Conservation (phyloP, 2,888 invertebrate species). For the Tenthredo mesomela region DNA sequence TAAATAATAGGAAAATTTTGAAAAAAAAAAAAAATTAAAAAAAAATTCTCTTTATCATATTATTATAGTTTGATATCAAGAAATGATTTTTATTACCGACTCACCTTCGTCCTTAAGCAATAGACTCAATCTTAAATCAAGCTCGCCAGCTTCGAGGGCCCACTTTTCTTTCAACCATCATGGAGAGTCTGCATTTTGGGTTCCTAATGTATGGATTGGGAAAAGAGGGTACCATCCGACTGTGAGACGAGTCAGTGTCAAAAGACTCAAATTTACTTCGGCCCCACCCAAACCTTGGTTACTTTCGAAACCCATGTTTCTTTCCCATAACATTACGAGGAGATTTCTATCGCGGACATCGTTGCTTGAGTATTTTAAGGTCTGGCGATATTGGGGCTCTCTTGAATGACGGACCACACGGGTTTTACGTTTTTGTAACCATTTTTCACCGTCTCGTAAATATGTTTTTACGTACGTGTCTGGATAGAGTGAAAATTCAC, state of each 20-base stretch:
- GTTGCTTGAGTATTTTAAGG: constrained; percentile 87
- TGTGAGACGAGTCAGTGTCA: constrained; percentile 89
- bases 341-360: constrained; percentile 90
- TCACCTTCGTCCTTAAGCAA: constrained; percentile 74
- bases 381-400: constrained; percentile 93
- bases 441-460: constrained; percentile 91
- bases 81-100: constrained; percentile 74
- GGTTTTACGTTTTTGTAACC: constrained; percentile 95
- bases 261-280: constrained; percentile 90
- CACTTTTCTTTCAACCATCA: constrained; percentile 78
- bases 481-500: constrained; percentile 71
- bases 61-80: constrained; percentile 63
- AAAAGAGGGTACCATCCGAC: constrained; percentile 96
- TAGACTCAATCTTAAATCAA: constrained; percentile 74
- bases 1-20: neutral
- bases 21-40: too few relatives aligned
- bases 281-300: constrained; percentile 90
- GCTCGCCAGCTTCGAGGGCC: constrained; percentile 76
- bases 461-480: constrained; percentile 98
- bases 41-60: neutral
- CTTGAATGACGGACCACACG: constrained; percentile 89
- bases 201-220: constrained; percentile 90
- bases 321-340: constrained; percentile 96
- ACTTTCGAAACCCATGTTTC: constrained; percentile 92
- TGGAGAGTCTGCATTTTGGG: constrained; percentile 82